These are phyloP conservation scores for Ptilonorhynchus violaceus DNA, from an alignment of 2,113 vertebrate species.

Conservation along the genomic window DNA sequence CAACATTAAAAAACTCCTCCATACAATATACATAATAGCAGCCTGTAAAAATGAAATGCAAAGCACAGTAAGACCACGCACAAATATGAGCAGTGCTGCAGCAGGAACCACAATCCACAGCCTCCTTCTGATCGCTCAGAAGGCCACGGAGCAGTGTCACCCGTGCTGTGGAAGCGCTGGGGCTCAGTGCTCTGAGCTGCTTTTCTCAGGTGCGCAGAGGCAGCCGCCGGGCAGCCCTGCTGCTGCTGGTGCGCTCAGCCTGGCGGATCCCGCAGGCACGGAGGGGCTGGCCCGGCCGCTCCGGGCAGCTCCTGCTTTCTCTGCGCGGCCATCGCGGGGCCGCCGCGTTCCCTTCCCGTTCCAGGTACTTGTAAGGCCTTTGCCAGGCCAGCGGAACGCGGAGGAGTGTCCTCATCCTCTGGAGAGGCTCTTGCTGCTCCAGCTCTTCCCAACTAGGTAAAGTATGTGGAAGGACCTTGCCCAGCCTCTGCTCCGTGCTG, in stretches of 20 bases:
- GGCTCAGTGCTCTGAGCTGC: fast-evolving
- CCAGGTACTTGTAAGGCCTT: neutral
- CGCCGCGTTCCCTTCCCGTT: fast-evolving
- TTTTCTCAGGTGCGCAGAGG: neutral
- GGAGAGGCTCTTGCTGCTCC: fast-evolving
- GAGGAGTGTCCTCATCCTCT: fast-evolving
- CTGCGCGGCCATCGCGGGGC: fast-evolving
- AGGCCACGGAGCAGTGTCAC: neutral
- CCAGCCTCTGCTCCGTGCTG: neutral
- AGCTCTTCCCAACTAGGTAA: slow-evolving; percentile 37
- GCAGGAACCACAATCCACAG: neutral
- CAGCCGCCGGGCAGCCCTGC: neutral
- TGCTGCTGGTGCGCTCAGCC: neutral
- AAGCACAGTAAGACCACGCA: neutral
- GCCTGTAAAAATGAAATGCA: neutral
- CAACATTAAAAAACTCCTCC: neutral
- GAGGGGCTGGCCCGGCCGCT: fast-evolving
- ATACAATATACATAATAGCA: neutral
- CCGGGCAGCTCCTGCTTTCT: neutral
- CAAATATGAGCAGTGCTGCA: neutral
- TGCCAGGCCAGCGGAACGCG: neutral
- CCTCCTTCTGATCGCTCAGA: neutral
- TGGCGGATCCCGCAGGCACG: fast-evolving
- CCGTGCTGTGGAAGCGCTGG: neutral
- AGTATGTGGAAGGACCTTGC: neutral